A percentile compares a stretch with the other conserved stretches of the same genome.
phyloP scores from a whole-genome alignment of 2,797 vertebrate species.

The Morus bassanus region DNA sequence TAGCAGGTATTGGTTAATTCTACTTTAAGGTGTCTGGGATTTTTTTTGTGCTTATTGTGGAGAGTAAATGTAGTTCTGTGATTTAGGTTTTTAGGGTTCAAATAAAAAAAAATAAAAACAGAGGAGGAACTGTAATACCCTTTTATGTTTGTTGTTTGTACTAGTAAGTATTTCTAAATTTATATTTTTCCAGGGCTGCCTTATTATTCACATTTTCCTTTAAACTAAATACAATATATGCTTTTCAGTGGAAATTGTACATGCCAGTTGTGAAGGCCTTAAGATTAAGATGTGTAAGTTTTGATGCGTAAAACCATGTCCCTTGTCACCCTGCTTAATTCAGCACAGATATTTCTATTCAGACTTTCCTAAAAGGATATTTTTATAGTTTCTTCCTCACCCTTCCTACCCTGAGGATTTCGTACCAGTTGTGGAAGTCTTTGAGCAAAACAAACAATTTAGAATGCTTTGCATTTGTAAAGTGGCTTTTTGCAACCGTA shows the following conservation, averaged over 20 bases:
- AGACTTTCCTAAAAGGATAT: not conserved
- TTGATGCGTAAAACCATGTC: not conserved
- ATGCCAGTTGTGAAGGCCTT: not conserved
- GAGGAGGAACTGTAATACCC: not conserved
- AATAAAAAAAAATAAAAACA: not conserved
- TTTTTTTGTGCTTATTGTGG: not conserved
- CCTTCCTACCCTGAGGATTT: not conserved
- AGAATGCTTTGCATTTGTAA: not conserved
- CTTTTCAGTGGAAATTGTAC: not conserved
- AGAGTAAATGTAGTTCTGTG: not conserved
- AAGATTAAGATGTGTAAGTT: not conserved
- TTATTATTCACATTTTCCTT: not conserved
- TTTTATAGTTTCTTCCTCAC: not conserved
- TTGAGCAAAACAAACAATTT: not conserved
- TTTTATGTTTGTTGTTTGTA: not conserved
- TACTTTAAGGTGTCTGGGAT: not conserved
- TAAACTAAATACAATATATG: not conserved
- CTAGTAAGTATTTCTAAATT: not conserved
- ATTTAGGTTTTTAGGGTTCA: not conserved
- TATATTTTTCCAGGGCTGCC: not conserved
- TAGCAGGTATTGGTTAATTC: not conserved
- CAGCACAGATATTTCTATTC: not conserved
- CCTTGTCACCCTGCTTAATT: rapidly evolving
- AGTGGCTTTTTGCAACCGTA: not conserved
- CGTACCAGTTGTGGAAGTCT: not conserved